Evolutionary conservation across 2,888 invertebrate species (phyloP).

Genomic region (Tuta absoluta): DNA sequence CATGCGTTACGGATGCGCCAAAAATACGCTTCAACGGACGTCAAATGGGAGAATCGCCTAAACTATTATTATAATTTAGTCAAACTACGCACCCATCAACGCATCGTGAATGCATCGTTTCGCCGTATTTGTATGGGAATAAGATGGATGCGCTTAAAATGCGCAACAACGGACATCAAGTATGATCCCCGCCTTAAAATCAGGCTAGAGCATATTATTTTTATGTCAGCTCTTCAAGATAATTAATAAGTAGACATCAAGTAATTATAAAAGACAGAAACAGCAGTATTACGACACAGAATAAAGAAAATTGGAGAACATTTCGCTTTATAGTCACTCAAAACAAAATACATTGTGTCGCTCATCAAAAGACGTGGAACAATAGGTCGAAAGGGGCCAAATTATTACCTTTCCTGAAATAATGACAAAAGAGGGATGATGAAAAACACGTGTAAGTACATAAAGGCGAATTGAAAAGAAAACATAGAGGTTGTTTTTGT

Average conservation of each 20-base stretch:
- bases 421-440: background rate
- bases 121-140: too few relatives aligned
- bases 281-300: background rate
- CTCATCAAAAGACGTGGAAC: slow-evolving; percentile 4
- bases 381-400: slow-evolving; percentile 3
- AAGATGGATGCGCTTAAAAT: too few relatives aligned
- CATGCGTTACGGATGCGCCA: too few relatives aligned
- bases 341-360: slow-evolving; percentile 1
- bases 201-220: too few relatives aligned
- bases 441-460: background rate
- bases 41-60: too few relatives aligned
- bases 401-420: slow-evolving; percentile 8
- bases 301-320: background rate
- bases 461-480: background rate
- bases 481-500: background rate
- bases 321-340: slow-evolving; percentile 5
- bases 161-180: too few relatives aligned
- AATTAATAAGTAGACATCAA: background rate
- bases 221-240: background rate
- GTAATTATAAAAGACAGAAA: background rate
- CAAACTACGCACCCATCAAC: too few relatives aligned
- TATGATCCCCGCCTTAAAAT: too few relatives aligned
- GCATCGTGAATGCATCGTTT: too few relatives aligned
- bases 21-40: too few relatives aligned
- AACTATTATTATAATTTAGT: too few relatives aligned